Conservation (phyloP, 2,113 vertebrate species). For the Aegotheles bennettii region DNA sequence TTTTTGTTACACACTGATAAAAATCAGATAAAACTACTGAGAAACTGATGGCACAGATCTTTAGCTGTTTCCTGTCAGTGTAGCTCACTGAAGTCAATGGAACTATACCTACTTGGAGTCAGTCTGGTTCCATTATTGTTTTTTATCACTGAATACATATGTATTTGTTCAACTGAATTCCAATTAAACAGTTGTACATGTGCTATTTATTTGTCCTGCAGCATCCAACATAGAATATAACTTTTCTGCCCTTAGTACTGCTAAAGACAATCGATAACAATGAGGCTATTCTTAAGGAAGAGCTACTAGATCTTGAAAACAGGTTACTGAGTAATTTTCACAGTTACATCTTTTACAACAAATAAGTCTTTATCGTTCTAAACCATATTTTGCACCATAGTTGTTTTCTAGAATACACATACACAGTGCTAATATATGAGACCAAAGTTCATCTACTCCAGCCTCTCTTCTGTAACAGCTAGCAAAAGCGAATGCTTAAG, state of each 20-base stretch:
- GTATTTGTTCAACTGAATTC: neutral
- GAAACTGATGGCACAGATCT: neutral
- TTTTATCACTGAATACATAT: neutral
- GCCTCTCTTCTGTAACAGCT: neutral
- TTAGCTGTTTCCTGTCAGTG: neutral
- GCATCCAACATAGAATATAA: neutral
- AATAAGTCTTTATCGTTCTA: neutral
- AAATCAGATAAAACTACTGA: neutral
- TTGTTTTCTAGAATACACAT: neutral
- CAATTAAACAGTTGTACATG: neutral
- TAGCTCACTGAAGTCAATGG: neutral
- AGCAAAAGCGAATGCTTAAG: neutral
- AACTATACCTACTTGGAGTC: neutral
- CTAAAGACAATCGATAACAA: neutral
- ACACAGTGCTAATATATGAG: neutral
- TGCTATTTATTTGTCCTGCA: neutral
- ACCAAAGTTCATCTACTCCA: neutral
- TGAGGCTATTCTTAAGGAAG: neutral
- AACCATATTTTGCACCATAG: neutral
- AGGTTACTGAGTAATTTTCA: neutral
- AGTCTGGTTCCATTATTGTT: neutral
- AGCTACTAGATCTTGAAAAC: neutral
- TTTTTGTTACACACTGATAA: neutral
- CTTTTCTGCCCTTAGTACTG: neutral
- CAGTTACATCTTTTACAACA: neutral